phyloP scores from a whole-genome alignment of 2,888 invertebrate genomes.

The Rutpela maculata region DNA sequence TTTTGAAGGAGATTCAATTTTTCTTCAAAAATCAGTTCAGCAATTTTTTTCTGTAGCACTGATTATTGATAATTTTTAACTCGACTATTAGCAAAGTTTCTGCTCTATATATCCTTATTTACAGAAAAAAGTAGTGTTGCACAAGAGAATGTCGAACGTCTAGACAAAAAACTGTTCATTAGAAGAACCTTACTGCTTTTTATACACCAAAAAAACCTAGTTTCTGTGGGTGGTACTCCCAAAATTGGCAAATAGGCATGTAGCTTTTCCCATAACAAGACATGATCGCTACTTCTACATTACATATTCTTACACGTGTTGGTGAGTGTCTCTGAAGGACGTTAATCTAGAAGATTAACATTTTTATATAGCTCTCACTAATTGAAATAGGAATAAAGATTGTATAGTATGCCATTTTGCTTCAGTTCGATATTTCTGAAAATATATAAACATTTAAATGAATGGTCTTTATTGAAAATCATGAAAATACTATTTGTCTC shows the following conservation, averaged over 20 bases:
- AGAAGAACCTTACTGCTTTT: background rate
- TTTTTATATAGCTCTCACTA: slow-evolving; percentile 13
- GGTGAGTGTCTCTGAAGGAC: slow-evolving; percentile 20
- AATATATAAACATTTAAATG: background rate
- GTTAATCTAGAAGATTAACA: slow-evolving; percentile 21
- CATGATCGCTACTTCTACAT: slow-evolving; percentile 25
- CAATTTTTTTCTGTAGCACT: too few relatives aligned
- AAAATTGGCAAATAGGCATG: slow-evolving; percentile 26
- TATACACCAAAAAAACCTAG: background rate
- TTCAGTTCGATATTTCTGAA: background rate
- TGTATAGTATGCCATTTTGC: background rate
- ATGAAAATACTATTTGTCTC: too few relatives aligned
- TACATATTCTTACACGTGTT: slow-evolving; percentile 24
- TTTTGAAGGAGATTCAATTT: too few relatives aligned
- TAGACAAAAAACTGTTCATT: background rate
- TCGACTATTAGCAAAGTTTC: background rate
- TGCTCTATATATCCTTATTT: background rate
- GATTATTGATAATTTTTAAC: too few relatives aligned
- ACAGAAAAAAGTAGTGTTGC: background rate
- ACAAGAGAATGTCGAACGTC: background rate
- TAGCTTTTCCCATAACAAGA: slow-evolving; percentile 27
- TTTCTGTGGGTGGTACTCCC: slow-evolving; percentile 28
- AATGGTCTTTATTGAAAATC: too few relatives aligned
- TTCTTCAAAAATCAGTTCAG: too few relatives aligned
- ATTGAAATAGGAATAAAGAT: background rate